phyloP scores from a whole-genome alignment of 2,888 invertebrate genomes.

The Apoderus coryli region DNA sequence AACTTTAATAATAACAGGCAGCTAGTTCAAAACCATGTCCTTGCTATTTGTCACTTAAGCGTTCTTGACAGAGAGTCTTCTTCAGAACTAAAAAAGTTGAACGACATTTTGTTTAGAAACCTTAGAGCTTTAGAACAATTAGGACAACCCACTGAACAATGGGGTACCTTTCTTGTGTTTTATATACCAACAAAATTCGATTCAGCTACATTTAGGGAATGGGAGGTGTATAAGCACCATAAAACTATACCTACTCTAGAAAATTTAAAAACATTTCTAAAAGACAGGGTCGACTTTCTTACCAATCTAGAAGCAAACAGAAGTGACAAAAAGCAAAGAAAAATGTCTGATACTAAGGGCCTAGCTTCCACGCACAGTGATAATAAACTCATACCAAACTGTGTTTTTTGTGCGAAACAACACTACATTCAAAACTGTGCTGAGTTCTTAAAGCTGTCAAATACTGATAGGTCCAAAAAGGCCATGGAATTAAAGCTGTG shows the following conservation, averaged over 20 bases:
- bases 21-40: conserved; percentile 7
- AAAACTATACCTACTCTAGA: conserved; percentile 4
- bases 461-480: background rate
- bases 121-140: conserved; percentile 6
- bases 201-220: background rate
- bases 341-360: background rate
- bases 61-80: conserved; percentile 5
- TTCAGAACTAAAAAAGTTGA: conserved; percentile 3
- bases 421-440: conserved; percentile 3
- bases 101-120: conserved; percentile 5
- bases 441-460: conserved; percentile 4
- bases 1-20: conserved; percentile 8
- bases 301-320: conserved; percentile 2
- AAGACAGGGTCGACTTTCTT: conserved; percentile 3
- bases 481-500: conserved; percentile 1
- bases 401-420: conserved; percentile 2
- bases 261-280: conserved; percentile 7
- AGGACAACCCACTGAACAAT: conserved; percentile 1
- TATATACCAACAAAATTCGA: conserved; percentile 6
- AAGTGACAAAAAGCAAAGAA: background rate
- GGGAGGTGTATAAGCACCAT: conserved; percentile 3
- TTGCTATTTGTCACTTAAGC: conserved; percentile 6
- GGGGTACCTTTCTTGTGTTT: conserved; percentile 7
- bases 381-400: background rate
- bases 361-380: background rate